Base-by-base conservation (phyloP, 2,797 vertebrate species). In the Thamnophis elegans region DNA sequence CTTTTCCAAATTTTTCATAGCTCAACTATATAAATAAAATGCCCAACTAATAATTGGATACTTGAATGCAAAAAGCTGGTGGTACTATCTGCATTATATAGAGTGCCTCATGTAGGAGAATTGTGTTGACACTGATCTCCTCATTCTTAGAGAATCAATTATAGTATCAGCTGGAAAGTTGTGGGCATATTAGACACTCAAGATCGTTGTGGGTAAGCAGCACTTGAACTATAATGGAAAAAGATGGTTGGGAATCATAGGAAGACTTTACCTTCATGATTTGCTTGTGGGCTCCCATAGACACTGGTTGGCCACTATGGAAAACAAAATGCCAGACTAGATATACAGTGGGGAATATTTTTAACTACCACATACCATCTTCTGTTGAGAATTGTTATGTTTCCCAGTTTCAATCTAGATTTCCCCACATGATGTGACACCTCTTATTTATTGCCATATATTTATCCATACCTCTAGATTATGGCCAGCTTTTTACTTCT, bases 401-500 rank as follows among this genome's bases (percentile, higher is more conserved):
- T 94, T 93, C 91, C 93, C 95, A 96, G 92, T 96, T 97, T 95
- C 94, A 94, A 96, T 95, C 97, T 97, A 55, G 95, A 89, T 95
- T 94, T 94, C 94, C 92, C 94, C 65, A 95, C 94, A 89, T 91
- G 94, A 96, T 91, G 94, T 95, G 95, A 96, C 97, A 96, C 94
- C 91, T 95, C 97, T 97, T 97, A 97, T 97, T 97, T 97, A 97
- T 96, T 97, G 96, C 87, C 94, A 94, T 93, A 96, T 97, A 97
- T 98, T 98, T 97, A 97, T 96, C 97, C 51, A 0, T 93, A 86
- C 51, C 36, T 96, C 95, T 97, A 97, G 97, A 97, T 96, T 98
- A 96, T 97, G 97, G 96, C 95, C 94, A 96, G 96, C 94, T 95
- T 97, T 98, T 97, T 97, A 97, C 96, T 97, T 97, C 96, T 98